A percentile compares a stretch with the other conserved stretches of the same genome.
These are phyloP conservation scores for Noctua janthe DNA, from an alignment of 2,888 invertebrate genomes.

Conservation along the genomic window DNA sequence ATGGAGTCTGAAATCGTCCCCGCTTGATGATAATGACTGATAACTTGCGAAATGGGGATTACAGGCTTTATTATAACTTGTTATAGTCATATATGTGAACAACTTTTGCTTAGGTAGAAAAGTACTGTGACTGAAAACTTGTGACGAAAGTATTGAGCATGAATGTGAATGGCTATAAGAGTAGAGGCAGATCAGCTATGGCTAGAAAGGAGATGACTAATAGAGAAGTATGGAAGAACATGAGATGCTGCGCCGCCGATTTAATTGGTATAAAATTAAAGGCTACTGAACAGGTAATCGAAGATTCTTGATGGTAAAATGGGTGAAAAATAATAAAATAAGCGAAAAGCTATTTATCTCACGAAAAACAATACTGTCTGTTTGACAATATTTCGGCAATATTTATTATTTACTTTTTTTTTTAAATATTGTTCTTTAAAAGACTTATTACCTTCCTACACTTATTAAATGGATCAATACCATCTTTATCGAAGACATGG, in stretches of 20 bases:
- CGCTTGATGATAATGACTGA: no score
- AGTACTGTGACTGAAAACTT: background rate
- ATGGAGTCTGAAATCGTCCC: no score
- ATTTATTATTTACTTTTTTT: background rate
- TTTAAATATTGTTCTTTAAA: background rate
- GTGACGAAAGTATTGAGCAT: background rate
- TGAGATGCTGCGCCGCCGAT: background rate
- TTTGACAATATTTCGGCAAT: background rate
- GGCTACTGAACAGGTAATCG: background rate
- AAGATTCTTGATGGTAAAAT: background rate
- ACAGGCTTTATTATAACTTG: no score
- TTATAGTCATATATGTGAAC: background rate
- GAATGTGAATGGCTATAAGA: no score
- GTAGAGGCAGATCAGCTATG: background rate
- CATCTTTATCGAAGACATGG: conserved; percentile 11
- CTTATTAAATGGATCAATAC: conserved; percentile 24
- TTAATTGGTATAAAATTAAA: background rate
- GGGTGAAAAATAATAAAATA: background rate
- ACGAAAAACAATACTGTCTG: background rate
- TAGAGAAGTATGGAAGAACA: background rate
- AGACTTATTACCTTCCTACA: background rate
- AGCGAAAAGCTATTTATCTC: background rate
- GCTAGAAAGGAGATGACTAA: background rate
- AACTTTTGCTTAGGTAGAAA: background rate
- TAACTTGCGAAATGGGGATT: no score